phyloP scores from a whole-genome alignment of 92 coral and sea anemone genomes.

The Palythoa grandiflora region DNA sequence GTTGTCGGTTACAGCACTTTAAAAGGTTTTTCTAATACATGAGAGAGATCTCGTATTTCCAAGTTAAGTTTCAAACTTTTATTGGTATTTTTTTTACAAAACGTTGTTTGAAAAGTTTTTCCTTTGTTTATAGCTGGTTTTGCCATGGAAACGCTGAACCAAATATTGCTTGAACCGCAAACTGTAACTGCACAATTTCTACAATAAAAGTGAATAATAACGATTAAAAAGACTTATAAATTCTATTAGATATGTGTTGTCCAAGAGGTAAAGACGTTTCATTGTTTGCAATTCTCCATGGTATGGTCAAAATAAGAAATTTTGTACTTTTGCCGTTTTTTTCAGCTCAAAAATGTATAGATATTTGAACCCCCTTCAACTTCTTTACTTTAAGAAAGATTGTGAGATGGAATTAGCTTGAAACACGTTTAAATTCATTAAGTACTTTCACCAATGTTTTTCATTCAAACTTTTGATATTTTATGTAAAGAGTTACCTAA shows the following conservation, averaged over 20 bases:
- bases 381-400: too few species aligned
- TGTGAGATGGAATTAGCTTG: too few species aligned
- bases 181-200: conserved; percentile 14
- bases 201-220: background rate
- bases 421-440: too few species aligned
- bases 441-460: too few species aligned
- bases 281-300: too few species aligned
- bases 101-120: background rate
- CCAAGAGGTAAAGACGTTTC: background rate
- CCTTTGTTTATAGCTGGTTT: background rate
- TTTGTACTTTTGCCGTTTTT: background rate
- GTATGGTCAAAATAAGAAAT: background rate
- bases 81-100: background rate
- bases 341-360: background rate
- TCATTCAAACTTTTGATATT: too few species aligned
- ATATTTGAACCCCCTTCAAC: too few species aligned
- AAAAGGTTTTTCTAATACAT: background rate
- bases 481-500: too few species aligned
- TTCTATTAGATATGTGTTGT: background rate
- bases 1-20: background rate
- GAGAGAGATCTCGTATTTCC: background rate
- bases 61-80: background rate
- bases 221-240: background rate
- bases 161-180: background rate
- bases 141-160: conserved; percentile 40